phyloP scores from a whole-genome alignment of 30 jellyfish, hydroid and myxozoan species.

The Hydractinia symbiolongicarpus region DNA sequence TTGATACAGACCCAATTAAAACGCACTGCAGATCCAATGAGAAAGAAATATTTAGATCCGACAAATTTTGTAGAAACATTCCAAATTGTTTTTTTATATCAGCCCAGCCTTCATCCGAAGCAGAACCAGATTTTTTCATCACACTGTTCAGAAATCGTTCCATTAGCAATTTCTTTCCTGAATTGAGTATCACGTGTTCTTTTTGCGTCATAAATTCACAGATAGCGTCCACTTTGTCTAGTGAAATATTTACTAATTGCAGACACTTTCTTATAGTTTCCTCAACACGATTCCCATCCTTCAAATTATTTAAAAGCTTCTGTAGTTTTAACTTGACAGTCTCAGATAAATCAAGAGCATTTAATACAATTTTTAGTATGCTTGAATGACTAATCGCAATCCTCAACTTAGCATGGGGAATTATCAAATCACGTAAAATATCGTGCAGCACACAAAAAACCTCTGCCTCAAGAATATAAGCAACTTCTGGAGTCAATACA shows the following conservation, averaged over 20 bases:
- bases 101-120: background rate
- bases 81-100: background rate
- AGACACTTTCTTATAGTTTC: background rate
- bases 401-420: background rate
- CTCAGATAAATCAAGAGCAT: constrained; percentile 6
- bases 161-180: background rate
- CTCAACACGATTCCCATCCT: background rate
- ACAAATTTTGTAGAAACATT: background rate
- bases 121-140: too few relatives aligned
- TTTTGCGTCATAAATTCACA: background rate
- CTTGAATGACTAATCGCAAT: background rate
- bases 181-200: background rate
- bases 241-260: background rate
- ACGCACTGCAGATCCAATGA: background rate
- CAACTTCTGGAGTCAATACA: background rate
- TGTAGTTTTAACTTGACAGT: background rate
- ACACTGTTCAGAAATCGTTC: too few relatives aligned
- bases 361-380: background rate
- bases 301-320: background rate
- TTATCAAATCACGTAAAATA: background rate
- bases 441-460: background rate
- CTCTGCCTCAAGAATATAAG: background rate
- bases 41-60: background rate
- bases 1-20: background rate
- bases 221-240: background rate